Evolutionary conservation across 2,113 vertebrate genomes (phyloP), one percentile per base, ranked within the genome.

Genomic region (Gavialis gangeticus): DNA sequence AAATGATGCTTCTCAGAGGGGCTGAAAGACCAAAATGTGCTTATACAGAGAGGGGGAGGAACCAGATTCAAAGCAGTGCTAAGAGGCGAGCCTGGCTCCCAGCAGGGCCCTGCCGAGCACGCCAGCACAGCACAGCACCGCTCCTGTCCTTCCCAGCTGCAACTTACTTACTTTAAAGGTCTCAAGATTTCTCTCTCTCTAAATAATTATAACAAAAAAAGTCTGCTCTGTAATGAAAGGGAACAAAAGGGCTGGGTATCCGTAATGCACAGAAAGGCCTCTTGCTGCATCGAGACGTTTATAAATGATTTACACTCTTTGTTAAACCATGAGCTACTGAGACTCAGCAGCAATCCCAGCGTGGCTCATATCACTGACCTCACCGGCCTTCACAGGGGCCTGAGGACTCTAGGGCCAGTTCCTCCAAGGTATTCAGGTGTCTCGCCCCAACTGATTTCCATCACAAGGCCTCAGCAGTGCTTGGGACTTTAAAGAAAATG

Each of bases 221-320:
- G 90, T 94, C 94, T 95, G 94, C 82, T 1, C 90, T 15, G 84
- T 91, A 92, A 89, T 92, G 34, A 37, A 84, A 93, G 87, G 64
- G 93, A 96, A 96, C 93, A 96, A 96, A 96, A 85, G 94, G 80
- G 84, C 63, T 89, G 87, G 94, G 88, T 93, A 91, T 58, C 75
- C 1, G 55, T 5, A 71, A 82, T 6, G 87, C 95, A 95, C 89
- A 37, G 87, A 77, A 92, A 94, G 91, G 75, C 86, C 17, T 10
- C 95, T 96, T 84, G 79, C 94, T 17, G 2, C 3, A 94, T 79
- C 87, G 56, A 97, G 15, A 0, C 2, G 66, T 57, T 87, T 75
- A 24, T 81, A 84, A 85, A 91, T 14, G 60, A 83, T 30, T 1
- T 7, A 24, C 83, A 24, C 28, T 86, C 4, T 78, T 90, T 89